These are phyloP conservation scores for Lepus townsendii DNA, from an alignment of 2,797 vertebrate genomes.

Conservation along the genomic window DNA sequence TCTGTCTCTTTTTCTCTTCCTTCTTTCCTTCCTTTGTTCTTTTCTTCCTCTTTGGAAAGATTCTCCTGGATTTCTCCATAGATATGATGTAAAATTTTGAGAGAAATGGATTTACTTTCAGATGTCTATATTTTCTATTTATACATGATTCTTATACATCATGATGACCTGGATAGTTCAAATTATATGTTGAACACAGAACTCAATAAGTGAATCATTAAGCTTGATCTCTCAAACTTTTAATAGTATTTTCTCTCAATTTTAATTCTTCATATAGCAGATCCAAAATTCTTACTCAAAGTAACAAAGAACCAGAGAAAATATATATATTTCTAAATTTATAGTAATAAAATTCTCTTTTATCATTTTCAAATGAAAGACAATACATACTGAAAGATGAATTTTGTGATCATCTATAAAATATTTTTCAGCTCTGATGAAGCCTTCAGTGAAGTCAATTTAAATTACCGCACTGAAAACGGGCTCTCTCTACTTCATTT, in stretches of 20 bases:
- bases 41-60: neutral
- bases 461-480: slow-evolving; percentile 95
- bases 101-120: slow-evolving; percentile 45
- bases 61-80: slow-evolving; percentile 29
- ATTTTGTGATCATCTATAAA: slow-evolving; percentile 77
- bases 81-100: neutral
- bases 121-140: slow-evolving; percentile 35
- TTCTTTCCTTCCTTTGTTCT: neutral
- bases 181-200: slow-evolving; percentile 16
- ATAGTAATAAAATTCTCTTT: slow-evolving; percentile 10
- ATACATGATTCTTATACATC: slow-evolving; percentile 19
- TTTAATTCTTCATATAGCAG: neutral
- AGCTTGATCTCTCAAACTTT: slow-evolving; percentile 16
- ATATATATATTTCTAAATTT: neutral
- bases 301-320: neutral
- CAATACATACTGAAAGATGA: neutral
- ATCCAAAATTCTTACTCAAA: neutral
- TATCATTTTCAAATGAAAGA: slow-evolving; percentile 71
- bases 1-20: neutral
- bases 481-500: slow-evolving; percentile 97
- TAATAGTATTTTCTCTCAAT: neutral
- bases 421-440: slow-evolving; percentile 94
- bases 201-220: neutral
- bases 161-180: neutral
- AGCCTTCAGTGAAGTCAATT: slow-evolving; percentile 96